Evolutionary conservation across 2,888 invertebrate species (phyloP).

Genomic region (Eupithecia exiguata): DNA sequence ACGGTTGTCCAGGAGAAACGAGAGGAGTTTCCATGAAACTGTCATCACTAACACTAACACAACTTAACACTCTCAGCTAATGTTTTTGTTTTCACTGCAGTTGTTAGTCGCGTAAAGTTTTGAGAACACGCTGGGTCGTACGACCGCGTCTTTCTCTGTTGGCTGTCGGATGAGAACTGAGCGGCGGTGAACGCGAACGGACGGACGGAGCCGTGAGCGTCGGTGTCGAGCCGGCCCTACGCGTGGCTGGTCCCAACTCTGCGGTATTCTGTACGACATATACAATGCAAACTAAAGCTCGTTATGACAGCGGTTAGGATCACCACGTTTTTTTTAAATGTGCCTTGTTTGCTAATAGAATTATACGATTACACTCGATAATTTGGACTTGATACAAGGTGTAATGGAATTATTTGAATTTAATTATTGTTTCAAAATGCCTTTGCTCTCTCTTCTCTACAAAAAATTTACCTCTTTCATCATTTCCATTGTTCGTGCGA

Average conservation of each 20-base stretch:
- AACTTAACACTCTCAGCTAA: conserved; percentile 76
- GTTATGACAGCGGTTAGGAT: not conserved
- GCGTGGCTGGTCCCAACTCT: conserved; percentile 55
- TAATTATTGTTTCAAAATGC: too few species aligned
- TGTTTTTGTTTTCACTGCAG: conserved; percentile 66
- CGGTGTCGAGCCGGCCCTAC: conserved; percentile 40
- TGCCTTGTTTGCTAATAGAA: not conserved
- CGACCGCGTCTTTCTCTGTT: conserved; percentile 79
- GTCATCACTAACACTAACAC: conserved; percentile 79
- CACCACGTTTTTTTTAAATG: not conserved
- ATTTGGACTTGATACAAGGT: not conserved
- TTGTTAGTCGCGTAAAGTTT: conserved; percentile 80
- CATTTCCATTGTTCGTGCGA: not conserved
- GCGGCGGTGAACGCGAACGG: conserved; percentile 11
- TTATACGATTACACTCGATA: not conserved
- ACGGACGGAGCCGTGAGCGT: not conserved
- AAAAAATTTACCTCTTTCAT: not conserved
- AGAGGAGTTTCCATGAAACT: conserved; percentile 71
- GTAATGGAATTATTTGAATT: too few species aligned
- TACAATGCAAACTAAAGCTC: conserved; percentile 10
- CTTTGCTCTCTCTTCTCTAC: not conserved
- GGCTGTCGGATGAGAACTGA: conserved; percentile 78
- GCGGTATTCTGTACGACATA: conserved; percentile 16
- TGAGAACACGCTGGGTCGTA: conserved; percentile 76
- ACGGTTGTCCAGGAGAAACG: conserved; percentile 78